A percentile compares a stretch with the other conserved stretches of the same genome.
These are phyloP conservation scores for Odocoileus virginianus DNA, from an alignment of 2,113 vertebrate species.

Conservation along the genomic window DNA sequence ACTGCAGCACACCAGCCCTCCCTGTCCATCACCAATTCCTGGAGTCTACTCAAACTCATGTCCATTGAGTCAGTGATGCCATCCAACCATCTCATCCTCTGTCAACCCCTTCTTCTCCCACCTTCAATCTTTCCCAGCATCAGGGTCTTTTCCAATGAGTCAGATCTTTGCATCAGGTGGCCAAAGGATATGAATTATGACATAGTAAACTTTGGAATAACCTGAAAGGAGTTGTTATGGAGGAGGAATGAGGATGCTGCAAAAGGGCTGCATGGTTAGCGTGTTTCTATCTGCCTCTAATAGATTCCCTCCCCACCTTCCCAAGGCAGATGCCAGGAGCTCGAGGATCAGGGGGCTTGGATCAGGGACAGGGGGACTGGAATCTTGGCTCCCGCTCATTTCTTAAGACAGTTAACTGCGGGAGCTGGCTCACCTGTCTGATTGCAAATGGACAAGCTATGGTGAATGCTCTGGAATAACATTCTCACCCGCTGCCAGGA, in stretches of 20 bases:
- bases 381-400: neutral
- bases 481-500: neutral
- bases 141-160: neutral
- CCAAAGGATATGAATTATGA: neutral
- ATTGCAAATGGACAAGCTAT: rapidly evolving
- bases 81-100: neutral
- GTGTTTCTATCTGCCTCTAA: neutral
- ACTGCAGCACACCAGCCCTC: neutral
- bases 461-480: rapidly evolving
- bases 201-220: neutral
- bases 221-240: neutral
- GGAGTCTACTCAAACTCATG: neutral
- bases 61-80: neutral
- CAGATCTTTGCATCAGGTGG: neutral
- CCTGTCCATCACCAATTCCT: neutral
- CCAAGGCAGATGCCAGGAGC: neutral
- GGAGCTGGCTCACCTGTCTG: rapidly evolving
- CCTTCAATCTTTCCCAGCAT: neutral
- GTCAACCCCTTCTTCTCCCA: neutral
- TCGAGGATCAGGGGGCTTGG: neutral
- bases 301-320: no score
- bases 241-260: neutral
- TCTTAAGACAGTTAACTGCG: rapidly evolving
- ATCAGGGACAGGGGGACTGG: neutral
- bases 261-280: rapidly evolving